Evolutionary conservation across 2,888 invertebrate genomes (phyloP), one percentile per base, ranked within the genome.

Genomic region (Drosophila monieri): DNA sequence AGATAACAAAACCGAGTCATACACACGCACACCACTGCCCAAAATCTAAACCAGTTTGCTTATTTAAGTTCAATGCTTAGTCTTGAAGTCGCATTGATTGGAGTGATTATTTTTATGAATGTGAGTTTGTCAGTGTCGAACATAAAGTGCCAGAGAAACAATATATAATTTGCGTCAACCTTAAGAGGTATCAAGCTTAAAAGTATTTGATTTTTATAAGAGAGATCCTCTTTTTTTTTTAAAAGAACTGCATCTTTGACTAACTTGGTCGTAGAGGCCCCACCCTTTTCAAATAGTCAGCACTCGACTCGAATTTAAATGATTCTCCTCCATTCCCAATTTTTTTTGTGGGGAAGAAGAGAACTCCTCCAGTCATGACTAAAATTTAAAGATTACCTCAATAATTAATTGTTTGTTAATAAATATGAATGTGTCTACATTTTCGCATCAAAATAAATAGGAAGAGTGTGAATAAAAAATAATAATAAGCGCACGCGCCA

Each of bases 31-130:
- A 30, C 18, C 49, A 3, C 23, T 15, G 35, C n/a, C 14, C 25
- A 41, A 56, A 74, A 58, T 69, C 67, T 73, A 81, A 81, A 81
- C 81, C 83, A 80, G 86, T 83, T 83, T 76, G 52, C 51, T 59
- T 85, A 69, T 78, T 66, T 74, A 78, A 80, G 74, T 80, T 80
- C 78, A 83, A 80, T 80, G 79, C 84, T 78, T 80, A 84, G 70
- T 75, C n/a, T 62, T 65, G 54, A 69, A 77, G 54, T 60, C 81
- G 52, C 85, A 80, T 85, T 80, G 80, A 80, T 80, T 85, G 81
- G 62, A 69, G 53, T 62, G 81, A 80, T 83, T 80, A 79, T 70
- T 66, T 66, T 55, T 61, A 56, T 67, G 46, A 67, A 51, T 66
- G 41, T 15, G 15, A 47, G 37, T 14, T n/a, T 12, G 21, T 46